These are phyloP conservation scores for Hirtodrosophila duncani DNA, from an alignment of 2,888 invertebrate species.

Conservation along the genomic window DNA sequence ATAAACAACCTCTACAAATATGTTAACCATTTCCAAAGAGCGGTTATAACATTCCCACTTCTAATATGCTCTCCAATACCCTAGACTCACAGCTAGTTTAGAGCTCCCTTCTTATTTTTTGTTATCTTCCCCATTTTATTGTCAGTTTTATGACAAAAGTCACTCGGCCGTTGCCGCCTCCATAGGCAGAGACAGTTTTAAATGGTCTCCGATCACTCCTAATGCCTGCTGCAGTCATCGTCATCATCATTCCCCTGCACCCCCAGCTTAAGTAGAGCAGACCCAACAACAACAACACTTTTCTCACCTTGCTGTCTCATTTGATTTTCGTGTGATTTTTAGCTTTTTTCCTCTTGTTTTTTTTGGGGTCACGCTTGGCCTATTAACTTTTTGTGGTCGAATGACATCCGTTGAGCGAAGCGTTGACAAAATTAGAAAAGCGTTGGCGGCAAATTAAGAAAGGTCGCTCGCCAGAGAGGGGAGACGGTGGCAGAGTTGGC, in stretches of 20 bases:
- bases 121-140: no score
- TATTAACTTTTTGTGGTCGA: constrained; percentile 66
- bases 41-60: no score
- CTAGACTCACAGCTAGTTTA: no score
- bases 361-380: constrained; percentile 59
- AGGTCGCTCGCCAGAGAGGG: neutral
- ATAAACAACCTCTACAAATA: no score
- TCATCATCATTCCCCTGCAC: no score
- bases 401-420: constrained; percentile 53
- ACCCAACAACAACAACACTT: constrained; percentile 24
- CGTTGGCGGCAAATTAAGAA: constrained; percentile 36
- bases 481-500: neutral
- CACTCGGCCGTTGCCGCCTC: neutral
- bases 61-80: no score
- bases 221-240: constrained; percentile 49
- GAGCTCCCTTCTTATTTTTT: no score
- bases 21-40: no score
- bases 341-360: constrained; percentile 9
- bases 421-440: constrained; percentile 62
- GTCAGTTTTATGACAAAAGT: constrained; percentile 36
- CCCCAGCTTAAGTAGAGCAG: constrained; percentile 49
- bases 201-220: constrained; percentile 51
- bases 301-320: constrained; percentile 50
- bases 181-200: constrained; percentile 40
- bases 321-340: constrained; percentile 8